Evolutionary conservation across 92 coral and sea anemone genomes (phyloP), one percentile per base, ranked within the genome.

Genomic region (Pocillopora meandrina): DNA sequence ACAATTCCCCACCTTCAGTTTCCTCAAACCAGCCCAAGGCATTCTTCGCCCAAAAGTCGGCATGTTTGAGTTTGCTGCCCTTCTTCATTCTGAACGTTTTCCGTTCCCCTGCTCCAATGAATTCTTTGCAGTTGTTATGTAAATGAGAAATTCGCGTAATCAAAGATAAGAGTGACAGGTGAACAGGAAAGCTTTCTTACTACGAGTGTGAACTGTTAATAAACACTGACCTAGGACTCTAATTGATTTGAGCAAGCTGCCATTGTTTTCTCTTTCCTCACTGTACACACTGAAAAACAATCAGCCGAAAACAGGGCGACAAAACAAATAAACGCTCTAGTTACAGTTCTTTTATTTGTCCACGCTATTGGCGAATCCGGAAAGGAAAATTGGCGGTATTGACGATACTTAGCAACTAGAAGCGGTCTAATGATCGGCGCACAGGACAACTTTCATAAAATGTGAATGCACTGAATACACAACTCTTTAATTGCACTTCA

Each of bases 41-140:
- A 34, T 17, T 19, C 56, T 23, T 34, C 33, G 65, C 47, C 56
- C n/a, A 74, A 72, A 52, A 63, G 71, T 83, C 80, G 78, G 85
- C 19, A 19, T 58, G 33, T 83, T 72, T 83, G 61, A 83, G 61
- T 31, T 63, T 56, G 15, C 20, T 62, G 21, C 76, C 78, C 65
- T 36, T 17, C 79, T 73, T 63, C 80, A 83, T 83, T 72, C 74
- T 74, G 64, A 12, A 71, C n/a, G 69, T 58, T 52, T 52, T 75
- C 55, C 55, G 73, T 31, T 74, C 79, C 34, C 26, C 36, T 72
- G 56, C 85, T 70, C 77, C 86, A 73, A 64, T 83, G 74, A 73
- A 83, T 83, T 83, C 74, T 73, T 61, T 9, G 42, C 61, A 68
- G 59, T 83, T 83, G 74, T 83, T 66, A 83, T 83, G 80, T 42